phyloP scores from a whole-genome alignment of 2,113 vertebrate species.

The Azemiops feae region DNA sequence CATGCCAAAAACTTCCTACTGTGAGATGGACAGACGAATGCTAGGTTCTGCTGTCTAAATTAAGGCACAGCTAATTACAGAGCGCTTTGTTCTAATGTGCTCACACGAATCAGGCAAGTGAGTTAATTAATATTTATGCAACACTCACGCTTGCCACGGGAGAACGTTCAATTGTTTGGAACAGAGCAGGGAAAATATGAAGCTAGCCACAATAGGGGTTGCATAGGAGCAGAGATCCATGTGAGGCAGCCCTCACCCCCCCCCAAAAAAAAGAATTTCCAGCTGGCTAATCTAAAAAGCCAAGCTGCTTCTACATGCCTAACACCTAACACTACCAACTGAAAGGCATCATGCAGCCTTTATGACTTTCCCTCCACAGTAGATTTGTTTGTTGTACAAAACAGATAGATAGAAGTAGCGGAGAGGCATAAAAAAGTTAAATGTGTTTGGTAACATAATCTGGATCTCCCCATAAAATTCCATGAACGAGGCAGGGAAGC shows the following conservation, averaged over 20 bases:
- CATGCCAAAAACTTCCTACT: not conserved
- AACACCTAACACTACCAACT: not conserved
- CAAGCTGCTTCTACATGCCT: not conserved
- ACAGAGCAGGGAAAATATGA: not conserved
- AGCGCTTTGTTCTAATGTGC: constrained; percentile 8
- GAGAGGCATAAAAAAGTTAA: not conserved
- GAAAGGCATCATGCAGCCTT: not conserved
- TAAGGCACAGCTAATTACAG: constrained; percentile 42
- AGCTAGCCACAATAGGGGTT: not conserved
- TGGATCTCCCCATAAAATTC: not conserved
- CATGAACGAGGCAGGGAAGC: not conserved
- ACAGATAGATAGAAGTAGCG: not conserved
- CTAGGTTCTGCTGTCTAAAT: constrained; percentile 21
- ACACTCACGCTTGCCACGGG: rapidly evolving
- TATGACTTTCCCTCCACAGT: not conserved
- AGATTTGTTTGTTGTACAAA: not conserved
- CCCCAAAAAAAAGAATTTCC: not conserved
- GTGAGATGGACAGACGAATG: constrained; percentile 5
- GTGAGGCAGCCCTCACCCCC: not conserved
- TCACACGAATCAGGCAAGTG: constrained; percentile 34
- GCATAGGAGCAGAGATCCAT: rapidly evolving
- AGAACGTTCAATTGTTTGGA: not conserved
- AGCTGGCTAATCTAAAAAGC: not conserved
- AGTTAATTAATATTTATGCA: constrained; percentile 46
- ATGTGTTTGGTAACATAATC: not conserved